Percentiles rank a stretch among this genome's conserved stretches.
Evolutionary conservation across 1,140 invertebrate genomes (phyloP).

Genomic region (Bombus ignitus): DNA sequence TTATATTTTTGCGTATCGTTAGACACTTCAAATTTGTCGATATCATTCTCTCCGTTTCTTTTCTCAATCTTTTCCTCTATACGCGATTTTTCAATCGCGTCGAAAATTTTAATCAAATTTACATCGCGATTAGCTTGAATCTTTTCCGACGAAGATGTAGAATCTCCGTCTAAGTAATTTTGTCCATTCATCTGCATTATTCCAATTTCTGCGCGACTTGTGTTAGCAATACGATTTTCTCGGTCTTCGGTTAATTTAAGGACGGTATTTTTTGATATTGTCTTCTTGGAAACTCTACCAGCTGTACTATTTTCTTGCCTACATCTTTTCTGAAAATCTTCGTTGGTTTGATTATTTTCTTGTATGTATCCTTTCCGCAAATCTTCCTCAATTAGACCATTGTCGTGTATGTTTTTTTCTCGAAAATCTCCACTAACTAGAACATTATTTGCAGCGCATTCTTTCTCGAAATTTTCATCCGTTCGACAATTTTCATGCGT

Average conservation of each 20-base stretch:
- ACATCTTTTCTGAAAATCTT: not conserved
- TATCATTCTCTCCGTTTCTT: too few species aligned
- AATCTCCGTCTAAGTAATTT: not conserved
- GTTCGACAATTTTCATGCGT: too few species aligned
- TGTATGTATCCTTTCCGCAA: not conserved
- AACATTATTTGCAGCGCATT: too few species aligned
- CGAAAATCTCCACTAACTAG: too few species aligned
- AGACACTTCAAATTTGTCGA: not conserved
- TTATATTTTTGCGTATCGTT: too few species aligned
- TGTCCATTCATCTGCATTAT: not conserved
- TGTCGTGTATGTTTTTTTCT: too few species aligned
- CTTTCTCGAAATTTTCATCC: too few species aligned
- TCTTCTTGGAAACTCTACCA: not conserved
- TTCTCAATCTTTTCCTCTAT: not conserved
- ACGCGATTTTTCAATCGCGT: not conserved
- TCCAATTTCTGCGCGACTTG: too few species aligned
- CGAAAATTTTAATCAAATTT: not conserved
- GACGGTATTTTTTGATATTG: not conserved
- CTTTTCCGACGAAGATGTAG: rapidly evolving
- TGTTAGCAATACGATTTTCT: not conserved
- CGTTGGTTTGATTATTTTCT: not conserved
- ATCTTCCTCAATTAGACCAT: not conserved
- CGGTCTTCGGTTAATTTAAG: not conserved
- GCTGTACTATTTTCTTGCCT: too few species aligned
- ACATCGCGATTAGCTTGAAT: too few species aligned